Percentiles rank a stretch among this genome's conserved stretches.
Conservation (phyloP, 2,113 vertebrate species). For the Felis catus region F.catus_Fca126_mat1.0 CM031415.1:154981001-154981500, state of each 20-base stretch:
- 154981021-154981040: neutral
- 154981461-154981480: neutral
- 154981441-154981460: neutral
- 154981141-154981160: neutral
- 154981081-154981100: neutral
- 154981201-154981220: neutral
- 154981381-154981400: neutral
- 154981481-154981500: neutral
- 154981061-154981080: conserved; percentile 12
- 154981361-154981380: neutral
- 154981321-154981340: neutral
- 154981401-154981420: neutral
- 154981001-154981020: neutral
- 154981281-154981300: conserved; percentile 38
- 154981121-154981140: neutral
- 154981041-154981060: neutral
- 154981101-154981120: neutral
- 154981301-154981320: neutral
- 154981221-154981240: neutral
- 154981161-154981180: neutral
- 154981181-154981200: neutral
- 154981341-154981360: neutral
- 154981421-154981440: neutral
- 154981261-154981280: neutral
- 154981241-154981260: neutral